Percentiles rank a stretch among this genome's conserved stretches.
phyloP scores from a whole-genome alignment of 2,113 vertebrate species.

The Ctenomys sociabilis region DNA sequence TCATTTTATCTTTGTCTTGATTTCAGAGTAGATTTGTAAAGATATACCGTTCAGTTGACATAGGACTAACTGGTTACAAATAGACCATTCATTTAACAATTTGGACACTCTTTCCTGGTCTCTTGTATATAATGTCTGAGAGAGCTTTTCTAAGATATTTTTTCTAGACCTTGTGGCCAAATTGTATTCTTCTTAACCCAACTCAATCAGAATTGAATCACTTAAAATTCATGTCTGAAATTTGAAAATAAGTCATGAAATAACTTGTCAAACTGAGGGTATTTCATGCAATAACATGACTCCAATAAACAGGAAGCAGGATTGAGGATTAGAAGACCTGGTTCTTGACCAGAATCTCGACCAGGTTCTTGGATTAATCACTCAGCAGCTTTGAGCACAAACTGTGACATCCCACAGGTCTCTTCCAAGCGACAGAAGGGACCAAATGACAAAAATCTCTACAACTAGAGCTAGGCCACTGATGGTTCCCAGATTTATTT shows the following conservation, averaged over 20 bases:
- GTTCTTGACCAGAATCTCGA: not conserved
- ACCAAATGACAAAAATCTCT: not conserved
- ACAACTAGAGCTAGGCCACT: not conserved
- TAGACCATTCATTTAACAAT: not conserved
- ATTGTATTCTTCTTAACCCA: not conserved
- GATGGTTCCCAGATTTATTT: not conserved
- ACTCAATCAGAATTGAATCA: not conserved
- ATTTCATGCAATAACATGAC: not conserved
- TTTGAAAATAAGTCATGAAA: not conserved
- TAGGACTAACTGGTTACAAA: not conserved
- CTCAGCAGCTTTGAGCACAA: not conserved
- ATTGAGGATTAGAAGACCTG: not conserved
- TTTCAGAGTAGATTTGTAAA: not conserved
- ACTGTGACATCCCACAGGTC: not conserved
- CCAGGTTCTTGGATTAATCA: not conserved
- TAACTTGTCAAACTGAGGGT: not conserved
- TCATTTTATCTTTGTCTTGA: constrained; percentile 37
- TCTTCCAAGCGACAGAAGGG: not conserved
- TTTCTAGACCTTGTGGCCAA: not conserved
- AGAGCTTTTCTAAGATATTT: not conserved
- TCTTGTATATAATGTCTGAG: not conserved
- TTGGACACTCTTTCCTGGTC: not conserved
- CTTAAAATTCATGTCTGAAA: not conserved
- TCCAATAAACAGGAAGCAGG: not conserved
- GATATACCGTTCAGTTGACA: not conserved